A percentile compares a stretch with the other conserved stretches of the same genome.
Conservation (phyloP, 2,888 invertebrate genomes). For the Chrysotoxum bicinctum region DNA sequence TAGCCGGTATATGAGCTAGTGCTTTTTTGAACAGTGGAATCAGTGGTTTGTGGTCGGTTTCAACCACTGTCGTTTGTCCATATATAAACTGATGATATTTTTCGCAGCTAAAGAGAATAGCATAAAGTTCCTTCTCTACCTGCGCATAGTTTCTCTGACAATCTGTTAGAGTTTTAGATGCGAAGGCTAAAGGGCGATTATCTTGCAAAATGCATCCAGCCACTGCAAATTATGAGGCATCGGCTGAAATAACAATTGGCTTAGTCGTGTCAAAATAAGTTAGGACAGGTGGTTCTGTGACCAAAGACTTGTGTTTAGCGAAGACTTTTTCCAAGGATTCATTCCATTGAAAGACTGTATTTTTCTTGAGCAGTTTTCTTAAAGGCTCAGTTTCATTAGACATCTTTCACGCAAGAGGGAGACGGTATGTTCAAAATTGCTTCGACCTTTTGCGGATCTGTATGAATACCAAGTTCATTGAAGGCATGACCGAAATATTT, state of each 20-base stretch:
- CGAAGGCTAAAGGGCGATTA: slow-evolving; percentile 16
- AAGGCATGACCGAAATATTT: slow-evolving; percentile 33
- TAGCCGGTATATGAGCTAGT: slow-evolving; percentile 49
- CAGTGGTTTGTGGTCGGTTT: not conserved
- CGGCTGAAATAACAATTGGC: not conserved
- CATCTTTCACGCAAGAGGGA: not conserved
- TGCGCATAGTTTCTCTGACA: slow-evolving; percentile 66
- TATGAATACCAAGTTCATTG: slow-evolving; percentile 17
- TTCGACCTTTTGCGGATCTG: slow-evolving; percentile 22
- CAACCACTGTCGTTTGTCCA: slow-evolving; percentile 31
- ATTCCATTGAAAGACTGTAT: slow-evolving; percentile 36
- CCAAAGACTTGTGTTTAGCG: not conserved
- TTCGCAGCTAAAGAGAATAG: slow-evolving; percentile 68
- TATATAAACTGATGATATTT: slow-evolving; percentile 68
- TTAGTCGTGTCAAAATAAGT: slow-evolving; percentile 7
- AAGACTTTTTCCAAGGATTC: slow-evolving; percentile 15
- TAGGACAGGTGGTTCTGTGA: slow-evolving; percentile 13
- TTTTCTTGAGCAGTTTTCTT: slow-evolving; percentile 35
- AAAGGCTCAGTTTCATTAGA: slow-evolving; percentile 58
- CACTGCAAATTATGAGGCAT: slow-evolving; percentile 50
- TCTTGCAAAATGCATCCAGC: slow-evolving; percentile 32
- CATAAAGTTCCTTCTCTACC: slow-evolving; percentile 70
- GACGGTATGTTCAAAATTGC: slow-evolving; percentile 22
- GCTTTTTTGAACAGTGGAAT: slow-evolving; percentile 61
- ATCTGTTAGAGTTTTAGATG: slow-evolving; percentile 56